Base-by-base conservation (phyloP, 2,888 invertebrate genomes). In the Drosophila pseudotalamancana region DNA sequence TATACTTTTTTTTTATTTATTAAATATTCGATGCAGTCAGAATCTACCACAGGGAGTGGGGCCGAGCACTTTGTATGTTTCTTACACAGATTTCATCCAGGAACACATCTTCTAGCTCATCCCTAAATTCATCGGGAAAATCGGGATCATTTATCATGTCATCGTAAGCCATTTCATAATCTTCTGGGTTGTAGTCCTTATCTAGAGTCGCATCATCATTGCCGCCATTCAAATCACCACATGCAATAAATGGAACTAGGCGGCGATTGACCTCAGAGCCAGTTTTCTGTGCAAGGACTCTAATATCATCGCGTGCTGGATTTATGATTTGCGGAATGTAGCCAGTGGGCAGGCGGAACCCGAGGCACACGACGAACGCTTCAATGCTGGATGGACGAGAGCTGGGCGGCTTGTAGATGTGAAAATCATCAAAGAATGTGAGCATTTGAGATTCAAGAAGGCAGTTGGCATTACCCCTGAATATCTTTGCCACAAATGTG, bases 321-420 rank as follows among this genome's bases (percentile, higher is more conserved):
- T 98, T 98, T 6, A 81, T 81, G 1, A 87, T 68, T 23, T 81
- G 96, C 0, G 99, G 98, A 61, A 94, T 92, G 90, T 97, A 99
- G 1, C 95, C 98, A 14, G 94, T 92, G 0, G 98, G 98, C 25
- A 97, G 96, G 11, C 92, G 92, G 90, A 97, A 99, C 63, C 95
- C 93, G 89, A 95, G 94, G 89, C 99, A 99, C 0, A 99, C 97
- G 19, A 98, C 97, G 93, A 99, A 99, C 0, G 99, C 96, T 92
- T 99, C 99, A 76, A 98, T 98, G 90, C 99, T 99, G 0, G 99
- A 99, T 90, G 98, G 97, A 61, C 99, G 93, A 0, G 98, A 99
- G 89, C 99, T 99, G 34, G 96, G 94, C 1, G 99, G 99, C 89
- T 99, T 99, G 2, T 96, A 95, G 29, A 98, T 95, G 9, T 95